Evolutionary conservation across 1,140 invertebrate species (phyloP), one percentile per base, ranked within the genome.

Genomic region (Bilobella aurantiaca): DNA sequence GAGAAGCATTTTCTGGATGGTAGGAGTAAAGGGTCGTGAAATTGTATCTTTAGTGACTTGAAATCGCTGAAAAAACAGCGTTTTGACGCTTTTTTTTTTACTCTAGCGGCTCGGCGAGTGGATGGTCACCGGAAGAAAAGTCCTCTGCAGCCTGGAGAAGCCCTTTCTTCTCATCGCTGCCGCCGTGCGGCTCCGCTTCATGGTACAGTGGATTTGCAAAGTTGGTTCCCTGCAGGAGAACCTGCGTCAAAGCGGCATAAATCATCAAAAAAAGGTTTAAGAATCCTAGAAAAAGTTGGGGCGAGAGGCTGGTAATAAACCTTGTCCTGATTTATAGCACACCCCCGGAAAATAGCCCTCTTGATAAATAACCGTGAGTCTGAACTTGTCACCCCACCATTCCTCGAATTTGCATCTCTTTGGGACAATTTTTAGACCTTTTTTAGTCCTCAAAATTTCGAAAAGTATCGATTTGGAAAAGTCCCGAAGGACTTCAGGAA

Each of bases 161-260:
- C 16, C 81, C 81, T 59, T 81, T 82, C 73, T 84, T 83, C 70
- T 84, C 83, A 47, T 78, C 78, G 32, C 64, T 75, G 53, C 73
- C 73, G 62, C 75, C 77, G 12, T 69, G 65, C 23, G 77, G 78
- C n/a, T 80, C 81, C 57, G 78, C 79, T 65, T 80, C 81, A 75
- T 88, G 88, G 77, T 91, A 92, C 28, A 91, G 86, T 2, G 89
- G 89, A 78, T 91, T 91, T 28, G 85, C 86, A 79, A 91, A 91
- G 77, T 90, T 89, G 37, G 81, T 82, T 62, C 77, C 78, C 82
- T 81, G 77, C 72, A 78, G 78, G 72, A 73, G 75, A 74, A 74
- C 68, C 66, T 72, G 29, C 8, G n/a, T n/a, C n/a, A n/a, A n/a
- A n/a, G 49, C 5, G 25, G 49, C 49, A 75, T 56, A 74, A 63